Conservation (phyloP, 2,113 vertebrate species). For the Manacus vitellinus region DNA sequence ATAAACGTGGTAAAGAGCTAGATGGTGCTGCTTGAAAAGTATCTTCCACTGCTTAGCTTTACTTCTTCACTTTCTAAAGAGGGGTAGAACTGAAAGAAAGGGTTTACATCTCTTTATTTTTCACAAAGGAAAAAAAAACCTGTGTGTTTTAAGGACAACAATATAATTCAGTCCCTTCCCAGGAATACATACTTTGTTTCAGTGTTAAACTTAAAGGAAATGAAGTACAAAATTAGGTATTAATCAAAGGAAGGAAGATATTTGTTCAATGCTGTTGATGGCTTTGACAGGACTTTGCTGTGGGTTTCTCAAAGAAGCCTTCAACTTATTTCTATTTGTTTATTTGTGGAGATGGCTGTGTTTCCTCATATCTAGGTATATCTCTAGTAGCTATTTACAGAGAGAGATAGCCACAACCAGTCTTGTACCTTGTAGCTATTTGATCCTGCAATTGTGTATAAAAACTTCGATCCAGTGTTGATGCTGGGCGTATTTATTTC, state of each 20-base stretch:
- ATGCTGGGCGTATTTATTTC: slow-evolving; percentile 29
- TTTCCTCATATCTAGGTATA: background rate
- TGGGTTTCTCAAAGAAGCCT: background rate
- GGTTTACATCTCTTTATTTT: background rate
- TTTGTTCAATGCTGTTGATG: background rate
- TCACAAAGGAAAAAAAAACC: background rate
- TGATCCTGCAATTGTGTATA: slow-evolving; percentile 7
- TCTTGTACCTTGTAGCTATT: background rate
- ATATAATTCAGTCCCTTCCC: background rate
- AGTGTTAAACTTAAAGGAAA: background rate
- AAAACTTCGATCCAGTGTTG: slow-evolving; percentile 12
- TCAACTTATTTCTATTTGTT: background rate
- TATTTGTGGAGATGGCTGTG: background rate
- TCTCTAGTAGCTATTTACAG: background rate
- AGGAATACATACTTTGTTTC: background rate
- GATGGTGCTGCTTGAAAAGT: background rate
- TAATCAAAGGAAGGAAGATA: background rate
- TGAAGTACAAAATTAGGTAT: background rate
- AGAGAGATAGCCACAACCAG: background rate
- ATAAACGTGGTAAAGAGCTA: background rate
- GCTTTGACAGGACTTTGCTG: background rate
- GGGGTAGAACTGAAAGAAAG: background rate
- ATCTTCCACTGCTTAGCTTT: background rate
- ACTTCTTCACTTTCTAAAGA: background rate
- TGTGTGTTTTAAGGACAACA: background rate